Base-by-base conservation (phyloP, 2,113 vertebrate genomes). In the Myrmophylax atrothorax region DNA sequence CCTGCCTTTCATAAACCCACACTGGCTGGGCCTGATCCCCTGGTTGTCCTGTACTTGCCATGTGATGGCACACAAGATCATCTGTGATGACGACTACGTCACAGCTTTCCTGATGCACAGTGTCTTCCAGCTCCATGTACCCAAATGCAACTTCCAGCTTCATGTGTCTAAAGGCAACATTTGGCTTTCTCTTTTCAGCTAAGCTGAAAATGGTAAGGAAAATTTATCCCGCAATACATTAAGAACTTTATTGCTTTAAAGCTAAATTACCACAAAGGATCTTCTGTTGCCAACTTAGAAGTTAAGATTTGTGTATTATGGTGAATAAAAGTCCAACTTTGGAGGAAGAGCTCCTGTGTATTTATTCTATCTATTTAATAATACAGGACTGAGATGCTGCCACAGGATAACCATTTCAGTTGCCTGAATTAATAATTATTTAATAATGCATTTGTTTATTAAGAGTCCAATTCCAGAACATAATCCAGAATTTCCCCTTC, bases 241-340 rank as follows among this genome's bases (percentile, higher is more conserved):
- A 91, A 92, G 69, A 87, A 62, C 44, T 83, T 93, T 58, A 92
- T 91, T 92, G 25, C 28, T 84, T 93, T 75, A 83, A 62, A 83
- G n/a, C 11, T 92, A 50, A 74, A 64, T 92, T 91, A 38, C n/a
- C n/a, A 49, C 17, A 66, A 62, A 95, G 38, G 10, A 50, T 72
- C 13, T 74, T 91, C 69, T 70, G 23, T 44, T 79, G 66, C 44
- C 14, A 49, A 53, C 8, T 50, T 82, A 53, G 38, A 70, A 19
- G 58, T 92, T 73, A 78, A 95, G 25, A 68, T 92, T 69, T 77
- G 33, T 66, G 35, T 42, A 12, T 59, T 53, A 44, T 0, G 1
- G 50, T 89, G 52, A 73, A 75, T 62, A 14, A 33, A 70, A 75
- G 44, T 59, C 72, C 60, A 90, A 0, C 33, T 58, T 64, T 60